Evolutionary conservation across 35 echinoderm and acorn worm species (phyloP).

Genomic region (Eucidaris tribuloides): DNA sequence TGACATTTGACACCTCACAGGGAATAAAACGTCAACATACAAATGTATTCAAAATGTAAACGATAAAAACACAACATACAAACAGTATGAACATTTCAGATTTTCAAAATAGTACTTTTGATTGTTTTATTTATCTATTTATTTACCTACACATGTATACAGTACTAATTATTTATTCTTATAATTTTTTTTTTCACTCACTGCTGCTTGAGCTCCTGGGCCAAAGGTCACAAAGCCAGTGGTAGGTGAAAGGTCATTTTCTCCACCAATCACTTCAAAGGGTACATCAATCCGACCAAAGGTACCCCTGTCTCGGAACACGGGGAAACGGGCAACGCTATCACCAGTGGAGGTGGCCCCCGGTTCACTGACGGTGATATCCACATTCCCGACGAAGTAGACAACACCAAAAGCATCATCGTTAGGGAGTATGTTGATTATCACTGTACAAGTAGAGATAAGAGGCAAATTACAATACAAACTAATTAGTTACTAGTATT

Average conservation of each 20-base stretch:
- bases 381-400: constrained; percentile 35
- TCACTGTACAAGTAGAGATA: constrained; percentile 27
- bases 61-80: too few relatives aligned
- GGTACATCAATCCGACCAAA: constrained; percentile 88
- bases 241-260: constrained; percentile 54
- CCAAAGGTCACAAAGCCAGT: constrained; percentile 90
- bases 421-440: constrained; percentile 66
- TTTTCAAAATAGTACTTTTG: too few relatives aligned
- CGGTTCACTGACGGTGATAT: constrained; percentile 60
- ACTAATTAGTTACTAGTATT: too few relatives aligned
- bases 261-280: constrained; percentile 48
- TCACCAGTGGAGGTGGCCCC: constrained; percentile 33
- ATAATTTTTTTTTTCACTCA: too few relatives aligned
- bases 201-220: constrained; percentile 57
- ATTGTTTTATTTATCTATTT: too few relatives aligned
- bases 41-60: too few relatives aligned
- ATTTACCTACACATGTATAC: too few relatives aligned
- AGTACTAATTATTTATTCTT: too few relatives aligned
- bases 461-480: too few relatives aligned
- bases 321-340: constrained; percentile 72
- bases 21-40: too few relatives aligned
- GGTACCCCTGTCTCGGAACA: constrained; percentile 62
- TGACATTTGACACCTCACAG: too few relatives aligned
- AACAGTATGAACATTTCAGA: too few relatives aligned
- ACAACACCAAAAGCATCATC: constrained; percentile 93